Evolutionary conservation across 35 echinoderm and acorn worm species (phyloP).

Genomic region (Heliocidaris tuberculata): DNA sequence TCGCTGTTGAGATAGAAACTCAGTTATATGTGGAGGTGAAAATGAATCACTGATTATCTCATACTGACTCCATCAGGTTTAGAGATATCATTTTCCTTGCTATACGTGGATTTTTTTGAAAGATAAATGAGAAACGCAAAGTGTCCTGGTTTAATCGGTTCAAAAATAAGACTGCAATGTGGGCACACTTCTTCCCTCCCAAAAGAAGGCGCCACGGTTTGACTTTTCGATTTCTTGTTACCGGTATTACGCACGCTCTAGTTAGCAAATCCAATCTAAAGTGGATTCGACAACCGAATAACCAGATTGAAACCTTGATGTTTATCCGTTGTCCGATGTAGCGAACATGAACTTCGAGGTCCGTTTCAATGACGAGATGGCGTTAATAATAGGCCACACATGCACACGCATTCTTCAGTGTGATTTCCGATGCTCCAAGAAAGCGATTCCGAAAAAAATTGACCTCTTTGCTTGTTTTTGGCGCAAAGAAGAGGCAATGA

Average conservation of each 20-base stretch:
- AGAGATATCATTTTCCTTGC: too few relatives aligned
- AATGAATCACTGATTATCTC: too few relatives aligned
- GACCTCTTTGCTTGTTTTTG: background rate
- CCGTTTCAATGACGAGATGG: background rate
- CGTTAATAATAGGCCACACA: background rate
- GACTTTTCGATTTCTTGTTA: background rate
- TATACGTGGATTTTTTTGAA: too few relatives aligned
- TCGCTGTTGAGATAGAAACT: too few relatives aligned
- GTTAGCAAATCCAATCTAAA: background rate
- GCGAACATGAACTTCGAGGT: background rate
- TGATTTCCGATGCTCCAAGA: background rate
- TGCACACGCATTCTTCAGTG: too few relatives aligned
- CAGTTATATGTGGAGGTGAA: too few relatives aligned
- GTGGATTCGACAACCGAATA: background rate
- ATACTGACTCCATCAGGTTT: too few relatives aligned
- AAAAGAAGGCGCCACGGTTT: background rate
- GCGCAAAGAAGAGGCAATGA: background rate
- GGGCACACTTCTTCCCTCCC: too few relatives aligned
- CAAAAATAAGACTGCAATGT: too few relatives aligned
- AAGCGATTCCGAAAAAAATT: background rate
- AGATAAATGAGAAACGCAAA: too few relatives aligned
- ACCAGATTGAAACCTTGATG: background rate
- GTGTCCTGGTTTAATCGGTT: too few relatives aligned
- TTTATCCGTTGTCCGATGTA: background rate
- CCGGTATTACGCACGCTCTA: background rate